Evolutionary conservation across 2,797 vertebrate genomes (phyloP).

Genomic region (Poecilia picta): DNA sequence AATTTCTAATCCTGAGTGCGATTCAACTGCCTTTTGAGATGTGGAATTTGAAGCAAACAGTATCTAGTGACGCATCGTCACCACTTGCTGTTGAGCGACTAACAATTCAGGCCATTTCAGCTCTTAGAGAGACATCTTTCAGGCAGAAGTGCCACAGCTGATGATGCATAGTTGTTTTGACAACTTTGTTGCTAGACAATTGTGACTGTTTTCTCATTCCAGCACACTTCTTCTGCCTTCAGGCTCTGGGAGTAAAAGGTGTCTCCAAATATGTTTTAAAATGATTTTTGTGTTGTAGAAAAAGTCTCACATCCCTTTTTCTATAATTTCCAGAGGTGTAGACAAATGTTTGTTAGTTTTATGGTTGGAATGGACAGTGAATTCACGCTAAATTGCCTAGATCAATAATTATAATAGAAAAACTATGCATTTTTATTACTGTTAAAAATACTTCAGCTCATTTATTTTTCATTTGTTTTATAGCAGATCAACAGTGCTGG

Average conservation of each 20-base stretch:
- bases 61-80: not conserved
- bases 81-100: not conserved
- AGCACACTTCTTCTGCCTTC: not conserved
- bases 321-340: not conserved
- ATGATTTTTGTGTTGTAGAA: not conserved
- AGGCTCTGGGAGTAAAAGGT: not conserved
- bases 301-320: not conserved
- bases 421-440: not conserved
- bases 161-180: constrained; percentile 4
- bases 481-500: not conserved
- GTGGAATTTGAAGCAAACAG: not conserved
- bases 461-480: not conserved
- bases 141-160: not conserved
- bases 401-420: not conserved
- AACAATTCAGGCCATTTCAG: not conserved
- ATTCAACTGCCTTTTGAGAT: not conserved
- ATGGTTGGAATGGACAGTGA: not conserved
- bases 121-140: not conserved
- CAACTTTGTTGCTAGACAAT: not conserved
- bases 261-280: not conserved
- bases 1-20: not conserved
- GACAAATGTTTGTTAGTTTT: not conserved
- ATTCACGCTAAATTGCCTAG: not conserved
- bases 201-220: not conserved
- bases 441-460: not conserved